Evolutionary conservation across 2,888 invertebrate genomes (phyloP), one percentile per base, ranked within the genome.

Genomic region (Myathropa florea): DNA sequence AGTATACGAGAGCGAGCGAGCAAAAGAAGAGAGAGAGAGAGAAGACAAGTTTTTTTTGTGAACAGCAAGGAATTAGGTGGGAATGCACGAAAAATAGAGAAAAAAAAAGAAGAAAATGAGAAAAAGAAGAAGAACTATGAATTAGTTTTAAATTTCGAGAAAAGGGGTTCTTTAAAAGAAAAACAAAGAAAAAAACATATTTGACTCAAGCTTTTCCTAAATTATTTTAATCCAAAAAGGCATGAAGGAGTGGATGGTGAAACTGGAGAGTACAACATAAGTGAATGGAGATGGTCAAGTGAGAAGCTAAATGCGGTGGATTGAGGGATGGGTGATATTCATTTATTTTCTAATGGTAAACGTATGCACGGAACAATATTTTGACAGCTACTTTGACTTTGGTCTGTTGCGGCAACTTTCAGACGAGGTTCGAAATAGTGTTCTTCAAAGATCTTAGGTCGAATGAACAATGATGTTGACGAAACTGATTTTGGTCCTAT

Each of bases 161-260:
- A 63, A 72, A 68, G 57, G 39, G 73, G 30, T 68, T 72, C 70
- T 46, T 79, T 57, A 79, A 1, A 26, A 60, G 2, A 26, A 89
- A 89, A 88, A 90, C 89, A 89, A 89, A 89, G 90, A 82, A 89
- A 83, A 88, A 77, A 83, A 79, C 87, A 90, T n/a, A 46, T n/a
- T 46, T 46, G 39, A 46, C 46, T 6, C 46, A 46, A 46, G 46
- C n/a, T 46, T 46, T 89, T 7, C 60, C 26, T 28, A n/a, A 60
- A 28, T 26, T 26, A 28, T 26, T 60, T 28, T 26, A 28, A 60
- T 18, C 24, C 14, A 60, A 26, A n/a, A 60, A 60, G 46, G 46
- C 18, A 18, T 46, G 46, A 18, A 46, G 46, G 46, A 18, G n/a
- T 6, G 18, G 18, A 46, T 46, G n/a, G n/a, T n/a, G 46, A 46